Evolutionary conservation across 2,113 vertebrate genomes (phyloP).

Genomic region (Brienomyrus longianalis): DNA sequence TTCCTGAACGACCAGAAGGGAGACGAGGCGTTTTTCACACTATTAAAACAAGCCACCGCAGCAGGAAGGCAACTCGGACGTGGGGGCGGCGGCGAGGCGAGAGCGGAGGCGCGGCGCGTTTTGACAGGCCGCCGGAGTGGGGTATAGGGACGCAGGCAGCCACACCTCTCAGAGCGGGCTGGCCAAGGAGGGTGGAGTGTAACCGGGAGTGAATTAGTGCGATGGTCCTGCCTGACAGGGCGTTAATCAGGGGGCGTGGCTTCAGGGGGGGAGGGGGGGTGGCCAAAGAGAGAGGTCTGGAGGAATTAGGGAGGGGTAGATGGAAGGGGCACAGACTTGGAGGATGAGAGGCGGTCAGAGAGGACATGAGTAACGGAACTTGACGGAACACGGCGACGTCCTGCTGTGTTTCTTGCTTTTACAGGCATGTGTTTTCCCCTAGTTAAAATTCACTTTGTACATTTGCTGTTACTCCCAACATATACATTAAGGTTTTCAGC

Average conservation of each 20-base stretch:
- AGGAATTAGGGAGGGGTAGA: slow-evolving; percentile 46
- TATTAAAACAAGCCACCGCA: background rate
- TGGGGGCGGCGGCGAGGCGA: background rate
- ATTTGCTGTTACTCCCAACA: background rate
- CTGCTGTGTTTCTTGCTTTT: background rate
- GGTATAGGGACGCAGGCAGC: background rate
- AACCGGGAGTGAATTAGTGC: background rate
- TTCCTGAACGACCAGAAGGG: background rate
- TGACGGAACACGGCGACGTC: too few species aligned
- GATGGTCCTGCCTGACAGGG: background rate
- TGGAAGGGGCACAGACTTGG: background rate
- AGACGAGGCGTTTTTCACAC: background rate
- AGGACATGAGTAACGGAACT: background rate
- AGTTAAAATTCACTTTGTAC: background rate
- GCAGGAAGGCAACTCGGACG: background rate
- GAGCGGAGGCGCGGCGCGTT: background rate
- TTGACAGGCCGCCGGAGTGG: background rate
- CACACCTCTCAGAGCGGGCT: background rate
- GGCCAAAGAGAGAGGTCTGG: slow-evolving; percentile 67
- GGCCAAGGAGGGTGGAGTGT: background rate
- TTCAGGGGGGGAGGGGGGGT: slow-evolving; percentile 47
- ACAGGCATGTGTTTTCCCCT: background rate
- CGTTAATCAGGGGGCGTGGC: background rate
- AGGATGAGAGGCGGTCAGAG: background rate
- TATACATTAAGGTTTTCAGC: background rate